phyloP scores from a whole-genome alignment of 2,888 invertebrate genomes.

The Platypus cylindrus region DNA sequence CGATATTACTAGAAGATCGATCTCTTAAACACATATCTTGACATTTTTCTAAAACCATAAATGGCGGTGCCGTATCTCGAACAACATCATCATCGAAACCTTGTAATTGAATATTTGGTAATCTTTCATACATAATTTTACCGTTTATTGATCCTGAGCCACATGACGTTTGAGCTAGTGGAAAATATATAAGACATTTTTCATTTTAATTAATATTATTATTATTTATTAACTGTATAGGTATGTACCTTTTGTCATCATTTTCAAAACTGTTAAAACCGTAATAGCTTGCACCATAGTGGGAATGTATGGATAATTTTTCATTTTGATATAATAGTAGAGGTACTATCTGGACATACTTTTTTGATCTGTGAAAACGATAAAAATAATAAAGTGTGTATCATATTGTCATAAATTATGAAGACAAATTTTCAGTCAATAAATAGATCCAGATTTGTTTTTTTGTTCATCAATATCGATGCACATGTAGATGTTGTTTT shows the following conservation, averaged over 20 bases:
- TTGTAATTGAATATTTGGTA: slow-evolving; percentile 80
- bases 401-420: neutral
- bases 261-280: slow-evolving; percentile 69
- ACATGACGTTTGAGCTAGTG: slow-evolving; percentile 86
- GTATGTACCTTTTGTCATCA: slow-evolving; percentile 66
- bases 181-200: slow-evolving; percentile 1
- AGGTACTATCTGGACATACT: slow-evolving; percentile 34
- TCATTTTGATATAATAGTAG: slow-evolving; percentile 41
- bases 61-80: slow-evolving; percentile 72
- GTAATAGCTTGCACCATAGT: slow-evolving; percentile 76
- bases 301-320: slow-evolving; percentile 43
- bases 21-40: slow-evolving; percentile 68
- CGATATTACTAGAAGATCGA: slow-evolving; percentile 65
- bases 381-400: neutral
- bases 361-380: slow-evolving; percentile 25
- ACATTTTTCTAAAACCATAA: slow-evolving; percentile 79
- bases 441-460: too few species aligned
- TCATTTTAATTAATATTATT: slow-evolving; percentile 3
- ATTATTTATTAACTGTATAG: neutral
- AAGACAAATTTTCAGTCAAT: too few species aligned
- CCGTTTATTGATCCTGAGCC: slow-evolving; percentile 70
- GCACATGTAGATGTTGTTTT: too few species aligned
- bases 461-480: too few species aligned
- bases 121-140: slow-evolving; percentile 73
- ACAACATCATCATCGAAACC: slow-evolving; percentile 84